Percentiles rank a stretch among this genome's conserved stretches.
Evolutionary conservation across 2,797 vertebrate species (phyloP).

Genomic region (Eulemur mongoz): DNA sequence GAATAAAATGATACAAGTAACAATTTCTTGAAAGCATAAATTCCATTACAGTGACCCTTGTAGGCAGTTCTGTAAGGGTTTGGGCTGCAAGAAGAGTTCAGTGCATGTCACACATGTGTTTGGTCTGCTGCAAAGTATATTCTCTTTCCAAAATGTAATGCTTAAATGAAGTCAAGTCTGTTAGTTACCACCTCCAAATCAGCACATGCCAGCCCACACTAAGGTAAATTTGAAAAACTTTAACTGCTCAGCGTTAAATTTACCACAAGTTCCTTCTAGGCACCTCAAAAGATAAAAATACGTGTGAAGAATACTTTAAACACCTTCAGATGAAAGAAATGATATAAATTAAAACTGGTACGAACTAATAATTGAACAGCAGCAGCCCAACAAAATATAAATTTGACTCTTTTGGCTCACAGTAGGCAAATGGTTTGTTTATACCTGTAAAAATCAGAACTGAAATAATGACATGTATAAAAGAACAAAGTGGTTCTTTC

Average conservation of each 20-base stretch:
- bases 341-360: neutral
- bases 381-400: neutral
- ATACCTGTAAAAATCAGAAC: neutral
- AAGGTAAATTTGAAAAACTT: neutral
- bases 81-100: neutral
- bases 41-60: neutral
- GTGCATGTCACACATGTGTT: neutral
- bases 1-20: neutral
- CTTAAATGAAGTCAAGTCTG: neutral
- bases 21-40: neutral
- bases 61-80: neutral
- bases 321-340: slow-evolving; percentile 18
- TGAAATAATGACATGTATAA: neutral
- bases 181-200: neutral
- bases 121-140: neutral
- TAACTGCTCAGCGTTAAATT: neutral
- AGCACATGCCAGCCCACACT: neutral
- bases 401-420: neutral
- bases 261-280: neutral
- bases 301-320: neutral
- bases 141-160: neutral
- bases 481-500: neutral
- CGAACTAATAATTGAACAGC: neutral
- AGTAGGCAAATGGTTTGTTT: neutral
- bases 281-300: neutral